Percentiles rank a stretch among this genome's conserved stretches.
These are phyloP conservation scores for Mus spicilegus DNA, from an alignment of 2,113 vertebrate genomes.

Conservation along the genomic window DNA sequence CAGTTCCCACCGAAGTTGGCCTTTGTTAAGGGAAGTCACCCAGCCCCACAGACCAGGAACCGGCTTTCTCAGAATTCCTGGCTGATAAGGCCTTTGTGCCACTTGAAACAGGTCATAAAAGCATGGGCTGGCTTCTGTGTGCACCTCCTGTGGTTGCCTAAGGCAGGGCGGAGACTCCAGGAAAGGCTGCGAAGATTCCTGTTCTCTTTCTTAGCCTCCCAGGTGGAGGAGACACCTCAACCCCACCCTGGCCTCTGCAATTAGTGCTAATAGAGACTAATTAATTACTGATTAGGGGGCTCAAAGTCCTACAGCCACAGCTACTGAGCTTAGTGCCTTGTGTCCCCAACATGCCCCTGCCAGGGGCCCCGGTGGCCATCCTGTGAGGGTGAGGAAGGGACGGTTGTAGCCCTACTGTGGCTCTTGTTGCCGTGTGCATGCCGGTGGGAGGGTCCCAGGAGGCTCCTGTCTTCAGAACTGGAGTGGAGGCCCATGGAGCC, in stretches of 20 bases:
- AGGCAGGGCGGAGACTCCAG: background rate
- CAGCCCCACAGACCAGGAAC: background rate
- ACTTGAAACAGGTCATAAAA: background rate
- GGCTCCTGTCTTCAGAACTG: background rate
- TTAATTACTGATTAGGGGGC: background rate
- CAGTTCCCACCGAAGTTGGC: background rate
- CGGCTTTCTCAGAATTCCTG: background rate
- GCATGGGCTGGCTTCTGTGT: background rate
- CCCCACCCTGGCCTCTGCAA: background rate
- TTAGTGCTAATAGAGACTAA: constrained; percentile 1
- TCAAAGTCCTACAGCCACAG: constrained; percentile 16
- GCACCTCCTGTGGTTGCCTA: background rate
- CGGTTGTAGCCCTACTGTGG: fast-evolving
- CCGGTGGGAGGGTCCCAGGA: background rate
- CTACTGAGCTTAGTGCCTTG: background rate
- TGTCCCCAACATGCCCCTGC: background rate
- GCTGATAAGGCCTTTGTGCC: background rate
- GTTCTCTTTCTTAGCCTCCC: background rate
- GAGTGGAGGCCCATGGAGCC: background rate
- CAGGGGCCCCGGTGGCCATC: background rate
- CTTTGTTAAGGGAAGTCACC: constrained; percentile 31
- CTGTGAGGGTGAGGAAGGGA: background rate
- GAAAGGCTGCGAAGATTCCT: fast-evolving
- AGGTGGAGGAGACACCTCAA: background rate
- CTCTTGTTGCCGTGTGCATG: background rate